A percentile compares a stretch with the other conserved stretches of the same genome.
phyloP scores from a whole-genome alignment of 2,113 vertebrate genomes.

The Rafetus swinhoei region DNA sequence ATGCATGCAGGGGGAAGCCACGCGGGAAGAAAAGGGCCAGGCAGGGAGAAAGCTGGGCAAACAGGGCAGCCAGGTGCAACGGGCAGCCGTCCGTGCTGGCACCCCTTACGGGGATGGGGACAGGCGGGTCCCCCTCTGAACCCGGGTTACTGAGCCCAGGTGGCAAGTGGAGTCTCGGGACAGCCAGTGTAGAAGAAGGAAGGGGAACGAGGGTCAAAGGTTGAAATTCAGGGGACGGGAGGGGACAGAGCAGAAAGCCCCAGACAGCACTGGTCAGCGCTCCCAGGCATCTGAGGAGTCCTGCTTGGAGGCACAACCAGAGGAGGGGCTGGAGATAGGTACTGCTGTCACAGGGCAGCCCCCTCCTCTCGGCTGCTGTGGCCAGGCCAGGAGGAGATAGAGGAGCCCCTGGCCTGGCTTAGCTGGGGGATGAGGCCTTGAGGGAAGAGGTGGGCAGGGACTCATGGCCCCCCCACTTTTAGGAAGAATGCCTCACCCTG shows the following conservation, averaged over 20 bases:
- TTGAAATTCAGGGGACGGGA: no score
- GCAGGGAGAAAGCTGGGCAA: not conserved
- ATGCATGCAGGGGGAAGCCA: not conserved
- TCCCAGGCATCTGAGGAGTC: not conserved
- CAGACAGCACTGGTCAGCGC: not conserved
- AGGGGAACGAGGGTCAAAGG: no score
- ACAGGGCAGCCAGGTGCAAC: not conserved
- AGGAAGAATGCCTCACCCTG: no score
- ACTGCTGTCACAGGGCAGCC: not conserved
- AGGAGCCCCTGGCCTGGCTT: no score
- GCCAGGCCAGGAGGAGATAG: not conserved
- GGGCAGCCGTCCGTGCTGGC: not conserved
- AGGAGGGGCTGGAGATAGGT: not conserved
- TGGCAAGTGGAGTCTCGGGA: no score
- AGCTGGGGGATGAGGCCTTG: no score
- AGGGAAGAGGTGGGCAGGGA: no score
- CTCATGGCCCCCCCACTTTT: no score
- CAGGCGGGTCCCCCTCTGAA: not conserved
- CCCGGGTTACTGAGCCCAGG: not conserved
- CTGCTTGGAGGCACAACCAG: not conserved
- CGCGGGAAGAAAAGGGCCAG: not conserved
- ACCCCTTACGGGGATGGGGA: fast-evolving
- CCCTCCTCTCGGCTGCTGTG: fast-evolving
- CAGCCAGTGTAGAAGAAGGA: no score
- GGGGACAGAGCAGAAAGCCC: not conserved